Base-by-base conservation (phyloP, 2,113 vertebrate species). In the Mormyrus iriodes region DNA sequence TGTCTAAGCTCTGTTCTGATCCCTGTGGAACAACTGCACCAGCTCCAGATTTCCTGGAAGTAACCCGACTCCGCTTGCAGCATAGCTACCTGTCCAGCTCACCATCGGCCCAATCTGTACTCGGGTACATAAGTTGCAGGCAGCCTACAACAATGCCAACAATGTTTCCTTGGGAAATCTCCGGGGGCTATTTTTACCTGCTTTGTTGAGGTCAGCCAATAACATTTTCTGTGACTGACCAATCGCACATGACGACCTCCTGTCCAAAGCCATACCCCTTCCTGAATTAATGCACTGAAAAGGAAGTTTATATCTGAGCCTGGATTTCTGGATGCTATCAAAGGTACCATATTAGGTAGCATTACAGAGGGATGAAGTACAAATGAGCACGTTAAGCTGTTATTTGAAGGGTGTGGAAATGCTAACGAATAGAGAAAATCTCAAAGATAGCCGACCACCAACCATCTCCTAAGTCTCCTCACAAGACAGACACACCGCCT, bases 21-120 rank as follows among this genome's bases (percentile, higher is more conserved):
- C 89, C 31, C 39, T 86, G 87, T 90, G 61, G 90, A 91, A 92
- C 87, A 90, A 87, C 85, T 82, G 51, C 52, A 5, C 15, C 52
- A n/a, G 52, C 79, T 76, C 39, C 15, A 6, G 55, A 31, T 61
- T 79, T 51, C 88, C 42, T 35, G 79, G 31, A 44, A 90, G 88
- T 90, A 92, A 87, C 82, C 27, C 27, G 82, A 91, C 91, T 92
- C 91, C 90, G 7, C 90, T 90, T 46, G 44, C 19, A 35, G 31
- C 51, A 84, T 31, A 88, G 44, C n/a, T 88, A 91, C 90, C 90
- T 90, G 90, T 17, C 86, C 85, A 24, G 88, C 90, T 90, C 84
- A 85, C 39, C 39, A 46, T 35, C 5, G 19, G 7, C 55, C 79
- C 35, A 3, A 39, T 85, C 61, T 31, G 21, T 49, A 39, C 61